phyloP scores from a whole-genome alignment of 2,113 vertebrate species.

The Ammospiza caudacuta region DNA sequence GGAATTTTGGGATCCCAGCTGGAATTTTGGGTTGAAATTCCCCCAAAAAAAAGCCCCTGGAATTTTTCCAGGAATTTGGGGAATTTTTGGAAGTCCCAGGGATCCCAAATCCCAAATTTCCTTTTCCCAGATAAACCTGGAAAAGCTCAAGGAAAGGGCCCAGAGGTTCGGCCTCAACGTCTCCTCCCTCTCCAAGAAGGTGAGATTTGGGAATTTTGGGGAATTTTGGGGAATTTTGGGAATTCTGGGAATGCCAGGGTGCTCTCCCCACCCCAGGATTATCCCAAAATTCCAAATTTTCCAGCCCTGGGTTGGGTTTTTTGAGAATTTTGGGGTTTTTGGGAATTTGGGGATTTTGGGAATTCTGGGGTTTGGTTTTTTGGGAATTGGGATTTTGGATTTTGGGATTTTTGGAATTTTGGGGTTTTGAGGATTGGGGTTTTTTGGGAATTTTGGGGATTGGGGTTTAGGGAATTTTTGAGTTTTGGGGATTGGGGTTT shows the following conservation, averaged over 20 bases:
- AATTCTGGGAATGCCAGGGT: neutral
- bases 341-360: neutral
- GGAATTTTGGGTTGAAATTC: neutral
- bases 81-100: neutral
- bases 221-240: neutral
- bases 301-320: neutral
- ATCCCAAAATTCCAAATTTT: neutral
- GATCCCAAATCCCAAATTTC: neutral
- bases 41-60: neutral
- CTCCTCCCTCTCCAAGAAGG: constrained; percentile 90
- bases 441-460: neutral
- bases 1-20: no score
- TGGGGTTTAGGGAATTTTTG: neutral
- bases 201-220: neutral
- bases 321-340: no score
- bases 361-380: no score
- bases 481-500: neutral
- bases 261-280: rapidly evolving
- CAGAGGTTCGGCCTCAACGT: constrained; percentile 92
- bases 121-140: constrained; percentile 81
- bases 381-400: neutral
- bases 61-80: neutral
- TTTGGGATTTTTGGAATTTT: no score
- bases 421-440: neutral
- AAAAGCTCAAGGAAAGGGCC: constrained; percentile 91